These are phyloP conservation scores for Dysdera silvatica DNA, from an alignment of 1,140 invertebrate species.

Conservation along the genomic window DNA sequence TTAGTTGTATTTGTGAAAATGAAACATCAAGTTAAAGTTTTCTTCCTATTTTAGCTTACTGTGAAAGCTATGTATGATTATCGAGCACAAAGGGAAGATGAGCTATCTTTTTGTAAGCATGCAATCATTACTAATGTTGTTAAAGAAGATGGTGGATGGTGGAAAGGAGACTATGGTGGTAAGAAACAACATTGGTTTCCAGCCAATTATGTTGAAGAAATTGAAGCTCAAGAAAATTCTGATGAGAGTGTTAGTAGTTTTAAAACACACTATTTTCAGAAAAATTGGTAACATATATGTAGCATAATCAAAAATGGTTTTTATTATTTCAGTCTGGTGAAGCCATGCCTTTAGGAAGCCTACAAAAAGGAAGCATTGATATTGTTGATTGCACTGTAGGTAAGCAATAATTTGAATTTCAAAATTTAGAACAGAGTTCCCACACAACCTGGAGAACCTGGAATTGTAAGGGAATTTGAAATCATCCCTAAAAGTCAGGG, in stretches of 20 bases:
- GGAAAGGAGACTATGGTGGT: conserved; percentile 88
- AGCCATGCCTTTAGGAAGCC: conserved; percentile 59
- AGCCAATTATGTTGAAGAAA: conserved; percentile 82
- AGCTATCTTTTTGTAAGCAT: conserved; percentile 85
- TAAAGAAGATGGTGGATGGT: conserved; percentile 79
- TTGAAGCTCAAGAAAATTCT: conserved; percentile 61
- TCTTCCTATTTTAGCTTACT: conserved; percentile 52
- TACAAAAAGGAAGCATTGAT: conserved; percentile 78
- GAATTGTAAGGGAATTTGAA: no score
- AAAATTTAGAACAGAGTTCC: conserved; percentile 56
- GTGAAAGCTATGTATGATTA: conserved; percentile 75
- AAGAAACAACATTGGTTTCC: conserved; percentile 88
- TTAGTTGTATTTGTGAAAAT: background rate
- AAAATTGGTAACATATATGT: conserved; percentile 10
- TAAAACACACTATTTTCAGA: conserved; percentile 6
- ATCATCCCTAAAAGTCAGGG: no score
- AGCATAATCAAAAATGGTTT: conserved; percentile 7
- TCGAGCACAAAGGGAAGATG: conserved; percentile 73
- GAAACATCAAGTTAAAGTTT: background rate
- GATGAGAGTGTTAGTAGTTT: conserved; percentile 47
- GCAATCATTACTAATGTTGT: conserved; percentile 92
- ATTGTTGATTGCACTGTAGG: conserved; percentile 71
- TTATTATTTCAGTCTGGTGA: conserved; percentile 37
- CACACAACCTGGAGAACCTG: no score
- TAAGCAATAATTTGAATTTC: conserved; percentile 45